phyloP scores from a whole-genome alignment of 2,888 invertebrate species.

The Chouioia cunea region DNA sequence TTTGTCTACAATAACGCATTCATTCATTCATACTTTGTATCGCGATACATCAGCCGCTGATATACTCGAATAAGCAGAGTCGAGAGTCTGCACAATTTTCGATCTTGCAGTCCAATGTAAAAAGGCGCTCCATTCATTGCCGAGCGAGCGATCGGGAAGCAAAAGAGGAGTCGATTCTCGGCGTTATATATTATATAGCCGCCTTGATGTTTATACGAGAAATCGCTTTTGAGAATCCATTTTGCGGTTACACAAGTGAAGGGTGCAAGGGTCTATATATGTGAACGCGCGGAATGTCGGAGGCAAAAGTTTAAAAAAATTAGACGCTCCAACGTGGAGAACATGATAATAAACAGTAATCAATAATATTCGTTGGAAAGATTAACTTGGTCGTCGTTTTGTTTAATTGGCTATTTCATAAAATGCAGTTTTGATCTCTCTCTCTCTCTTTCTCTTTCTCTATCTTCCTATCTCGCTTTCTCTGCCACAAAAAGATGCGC shows the following conservation, averaged over 20 bases:
- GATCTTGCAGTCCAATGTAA: background rate
- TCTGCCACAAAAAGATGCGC: no score
- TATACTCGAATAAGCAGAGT: no score
- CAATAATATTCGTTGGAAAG: constrained; percentile 63
- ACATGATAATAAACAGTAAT: constrained; percentile 61
- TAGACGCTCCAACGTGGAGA: constrained; percentile 58
- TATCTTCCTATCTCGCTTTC: no score
- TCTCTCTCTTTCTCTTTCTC: no score
- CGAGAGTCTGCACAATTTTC: background rate
- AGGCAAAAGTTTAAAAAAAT: constrained; percentile 64
- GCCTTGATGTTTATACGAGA: constrained; percentile 2
- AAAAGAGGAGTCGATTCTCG: constrained; percentile 7
- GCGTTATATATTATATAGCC: background rate
- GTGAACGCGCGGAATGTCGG: constrained; percentile 17
- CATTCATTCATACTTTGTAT: constrained; percentile 13
- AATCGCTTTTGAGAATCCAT: constrained; percentile 55
- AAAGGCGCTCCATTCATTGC: constrained; percentile 2
- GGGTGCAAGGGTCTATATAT: constrained; percentile 11
- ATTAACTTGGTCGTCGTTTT: constrained; percentile 43
- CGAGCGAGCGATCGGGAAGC: background rate
- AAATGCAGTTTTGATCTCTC: no score
- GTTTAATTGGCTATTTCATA: no score
- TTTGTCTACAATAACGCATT: constrained; percentile 1
- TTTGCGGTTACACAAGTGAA: constrained; percentile 14
- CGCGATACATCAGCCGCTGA: background rate